Base-by-base conservation (phyloP, 2,888 invertebrate species). In the Byasa hedistus region DNA sequence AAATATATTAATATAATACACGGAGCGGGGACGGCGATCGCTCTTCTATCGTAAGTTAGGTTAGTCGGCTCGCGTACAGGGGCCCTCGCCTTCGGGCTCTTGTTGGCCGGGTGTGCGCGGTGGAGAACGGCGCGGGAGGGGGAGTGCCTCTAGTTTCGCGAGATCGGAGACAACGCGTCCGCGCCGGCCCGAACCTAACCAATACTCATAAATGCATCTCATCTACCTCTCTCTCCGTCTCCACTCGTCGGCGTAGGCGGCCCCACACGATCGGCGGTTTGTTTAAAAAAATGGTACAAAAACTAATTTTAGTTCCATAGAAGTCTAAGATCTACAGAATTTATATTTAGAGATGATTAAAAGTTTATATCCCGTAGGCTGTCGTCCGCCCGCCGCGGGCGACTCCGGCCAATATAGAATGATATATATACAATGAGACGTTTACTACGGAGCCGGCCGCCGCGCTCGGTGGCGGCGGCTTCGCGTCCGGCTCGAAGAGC, bases 201-300 rank as follows among this genome's bases (percentile, higher is more conserved):
- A 23, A 61, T 61, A 23, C 15, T 51, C n/a, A 21, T 52, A 61
- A n/a, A 61, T 39, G 36, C 54, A 51, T 65, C 59, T 63, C 32
- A 52, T 54, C 24, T 56, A 58, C 59, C 61, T 68, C 59, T 69
- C 69, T 60, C 64, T 66, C 66, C 64, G 55, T 61, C 61, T 61
- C 39, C 51, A 48, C 48, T 51, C 12, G 54, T 27, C 56, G 55
- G 23, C 39, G 55, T 27, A 67, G 58, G 71, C 72, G n/a, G 76
- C 70, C 78, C 73, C 76, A 76, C 80, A 83, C 82, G 81, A 76
- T 74, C 69, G 71, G 82, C 80, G 83, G 84, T 84, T 87, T 88
- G 81, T 85, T 86, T 87, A 83, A 86, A 84, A 82, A 82, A 84
- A 89, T 88, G 89, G 89, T 90, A 90, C 89, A 90, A 90, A 89